Base-by-base conservation (phyloP, 2,797 vertebrate species). In the Pantherophis alleghaniensis region DNA sequence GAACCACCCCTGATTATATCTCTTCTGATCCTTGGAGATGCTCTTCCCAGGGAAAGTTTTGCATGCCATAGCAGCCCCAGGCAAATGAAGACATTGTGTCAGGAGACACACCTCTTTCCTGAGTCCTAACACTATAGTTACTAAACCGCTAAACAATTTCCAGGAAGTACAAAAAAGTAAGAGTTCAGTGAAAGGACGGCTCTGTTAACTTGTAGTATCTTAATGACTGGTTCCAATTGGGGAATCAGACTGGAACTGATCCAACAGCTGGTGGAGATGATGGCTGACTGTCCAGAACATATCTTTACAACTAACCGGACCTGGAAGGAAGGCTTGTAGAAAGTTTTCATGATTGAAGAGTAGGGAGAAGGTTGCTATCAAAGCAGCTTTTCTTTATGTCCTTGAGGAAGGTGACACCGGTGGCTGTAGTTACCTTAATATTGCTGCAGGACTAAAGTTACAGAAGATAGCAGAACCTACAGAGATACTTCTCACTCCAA, bases 241-340 rank as follows among this genome's bases (percentile, higher is more conserved):
- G 91, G 91, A 88, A 92, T 92, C n/a, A 87, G 91, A 2, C 53
- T 92, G 37, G 63, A 92, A 59, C 24, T 92, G 37, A 87, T 79
- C 10, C 24, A 1, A 11, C 91, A 92, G 87, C 11, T 92, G 42
- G 53, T 22, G 18, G 37, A 79, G 37, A 57, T 57, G 63, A 47
- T 47, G 42, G 22, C 63, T 16, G 87, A 89, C 42, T 55, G 63
- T 22, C 91, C 91, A 11, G 63, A 61, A 32, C 88, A 55, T 47
- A 61, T 92, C 20, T 92, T 92, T 89, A 88, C 92, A 56, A 89
- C 69, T 6, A 16, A 12, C 22, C 6, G 88, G 87, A 89, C 42
- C 56, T n/a, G 2, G 18, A 10, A 56, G 56, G 53, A 92, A 89
- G 88, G 92, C 89, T 42, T 89, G 92, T 86, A 89, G 28, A 83